A percentile compares a stretch with the other conserved stretches of the same genome.
Evolutionary conservation across 2,113 vertebrate genomes (phyloP).

Genomic region (Antechinus flavipes): DNA sequence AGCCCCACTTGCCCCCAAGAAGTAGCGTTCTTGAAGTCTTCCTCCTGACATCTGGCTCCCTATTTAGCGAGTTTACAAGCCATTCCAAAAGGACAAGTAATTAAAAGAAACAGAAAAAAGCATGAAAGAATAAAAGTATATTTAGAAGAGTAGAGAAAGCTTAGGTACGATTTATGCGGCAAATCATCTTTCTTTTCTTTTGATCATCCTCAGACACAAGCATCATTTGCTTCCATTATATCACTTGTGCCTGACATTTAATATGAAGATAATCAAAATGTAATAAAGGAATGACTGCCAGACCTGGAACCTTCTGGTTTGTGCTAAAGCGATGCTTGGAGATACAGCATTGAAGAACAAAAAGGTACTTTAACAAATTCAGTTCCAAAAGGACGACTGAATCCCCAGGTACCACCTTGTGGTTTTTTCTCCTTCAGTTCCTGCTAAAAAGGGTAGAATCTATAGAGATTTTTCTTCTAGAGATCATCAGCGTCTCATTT

Average conservation of each 20-base stretch:
- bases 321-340: conserved; percentile 76
- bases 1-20: conserved; percentile 53
- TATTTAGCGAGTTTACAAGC: conserved; percentile 60
- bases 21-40: conserved; percentile 69
- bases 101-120: conserved; percentile 45
- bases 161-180: not conserved
- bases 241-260: conserved; percentile 79
- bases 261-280: conserved; percentile 81
- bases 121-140: conserved; percentile 12
- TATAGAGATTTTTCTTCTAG: conserved; percentile 70
- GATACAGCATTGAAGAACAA: conserved; percentile 77
- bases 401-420: conserved; percentile 78
- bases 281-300: conserved; percentile 83
- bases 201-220: conserved; percentile 76
- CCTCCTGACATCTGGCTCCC: conserved; percentile 51
- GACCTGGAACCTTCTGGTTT: conserved; percentile 70
- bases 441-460: conserved; percentile 83
- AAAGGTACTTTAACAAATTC: conserved; percentile 80
- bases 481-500: conserved; percentile 78
- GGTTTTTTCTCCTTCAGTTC: conserved; percentile 73
- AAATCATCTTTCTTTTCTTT: conserved; percentile 53
- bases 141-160: not conserved
- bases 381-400: conserved; percentile 83
- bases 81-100: conserved; percentile 55
- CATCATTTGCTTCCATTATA: conserved; percentile 82